Evolutionary conservation across 2,888 invertebrate genomes (phyloP).

Genomic region (Andricus quercusramuli): DNA sequence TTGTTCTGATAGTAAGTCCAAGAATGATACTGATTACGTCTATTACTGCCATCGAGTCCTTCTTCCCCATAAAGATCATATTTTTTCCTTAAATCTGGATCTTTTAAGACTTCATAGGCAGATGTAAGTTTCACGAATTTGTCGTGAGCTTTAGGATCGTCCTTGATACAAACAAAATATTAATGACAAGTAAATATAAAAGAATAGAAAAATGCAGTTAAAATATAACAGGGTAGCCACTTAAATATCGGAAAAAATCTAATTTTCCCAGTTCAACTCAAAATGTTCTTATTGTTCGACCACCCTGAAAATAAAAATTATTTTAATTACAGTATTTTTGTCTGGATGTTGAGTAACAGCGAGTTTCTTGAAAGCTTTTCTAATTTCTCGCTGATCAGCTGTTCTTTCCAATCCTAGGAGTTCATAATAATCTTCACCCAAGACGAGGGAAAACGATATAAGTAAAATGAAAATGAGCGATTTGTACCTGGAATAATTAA

Average conservation of each 20-base stretch:
- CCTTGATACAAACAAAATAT: constrained; percentile 79
- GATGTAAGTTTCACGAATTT: constrained; percentile 89
- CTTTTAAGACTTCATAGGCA: constrained; percentile 93
- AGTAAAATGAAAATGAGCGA: constrained; percentile 50
- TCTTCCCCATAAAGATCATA: constrained; percentile 91
- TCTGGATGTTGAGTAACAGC: constrained; percentile 89
- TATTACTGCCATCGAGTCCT: constrained; percentile 81
- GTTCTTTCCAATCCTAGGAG: constrained; percentile 84
- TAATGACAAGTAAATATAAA: constrained; percentile 23
- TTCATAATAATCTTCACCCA: constrained; percentile 83
- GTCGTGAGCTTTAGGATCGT: constrained; percentile 86
- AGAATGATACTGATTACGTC: constrained; percentile 86
- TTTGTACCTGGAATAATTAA: constrained; percentile 20
- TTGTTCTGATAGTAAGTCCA: constrained; percentile 89
- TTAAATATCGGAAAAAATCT: no score
- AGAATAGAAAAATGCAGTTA: background rate
- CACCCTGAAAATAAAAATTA: background rate
- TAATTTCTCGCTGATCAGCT: constrained; percentile 85
- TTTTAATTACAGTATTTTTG: constrained; percentile 81
- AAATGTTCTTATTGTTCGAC: background rate
- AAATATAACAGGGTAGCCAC: no score
- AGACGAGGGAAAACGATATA: constrained; percentile 51
- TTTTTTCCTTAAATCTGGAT: constrained; percentile 87
- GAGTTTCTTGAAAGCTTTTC: constrained; percentile 88
- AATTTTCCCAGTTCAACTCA: background rate